Evolutionary conservation across 2,888 invertebrate species (phyloP), one percentile per base, ranked within the genome.

Genomic region (Amblyjoppa fuscipennis): DNA sequence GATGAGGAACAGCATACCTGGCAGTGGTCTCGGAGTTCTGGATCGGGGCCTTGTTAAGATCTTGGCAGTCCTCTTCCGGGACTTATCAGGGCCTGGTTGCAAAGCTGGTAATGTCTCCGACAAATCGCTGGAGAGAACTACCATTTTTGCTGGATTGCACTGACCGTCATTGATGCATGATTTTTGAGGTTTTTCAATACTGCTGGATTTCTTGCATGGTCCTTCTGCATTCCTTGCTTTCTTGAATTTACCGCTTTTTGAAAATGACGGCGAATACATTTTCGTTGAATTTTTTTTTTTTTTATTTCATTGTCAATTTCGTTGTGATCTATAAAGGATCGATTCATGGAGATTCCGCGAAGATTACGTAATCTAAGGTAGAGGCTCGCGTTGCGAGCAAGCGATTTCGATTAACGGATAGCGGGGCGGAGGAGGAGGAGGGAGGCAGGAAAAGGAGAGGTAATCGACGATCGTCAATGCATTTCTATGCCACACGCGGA

Each of bases 401-500:
- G 61, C 61, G 45, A 49, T 3, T 74, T 49, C 13, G 28, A 74
- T 16, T 28, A 41, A 28, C 25, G 61, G 45, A 31, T 6, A 73
- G 53, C 1, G 56, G 20, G 5, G 38, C 53, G 28, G 51, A 25
- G 11, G 68, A 45, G n/a, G 68, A 77, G 16, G 41, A n/a, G 56
- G 11, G 16, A 64, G 45, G 56, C 38, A 68, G 56, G 56, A 81
- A 81, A 74, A 81, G 38, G 73, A 81, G 73, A 74, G 73, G 59
- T 68, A 66, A 81, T 81, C 38, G 73, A 66, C 56, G 80, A 73
- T 73, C 73, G 41, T 34, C 69, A 28, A 45, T 81, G 80, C 80
- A 81, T 74, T 68, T 68, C 73, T 66, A 80, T 80, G 79, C 56
- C 20, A 64, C 79, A 49, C 70, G 45, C 61, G 45, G n/a, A 53